A percentile compares a stretch with the other conserved stretches of the same genome.
Evolutionary conservation across 37 sponge, comb jelly and placozoan genomes (phyloP).

Genomic region (Halisarca cf. caerulea): DNA sequence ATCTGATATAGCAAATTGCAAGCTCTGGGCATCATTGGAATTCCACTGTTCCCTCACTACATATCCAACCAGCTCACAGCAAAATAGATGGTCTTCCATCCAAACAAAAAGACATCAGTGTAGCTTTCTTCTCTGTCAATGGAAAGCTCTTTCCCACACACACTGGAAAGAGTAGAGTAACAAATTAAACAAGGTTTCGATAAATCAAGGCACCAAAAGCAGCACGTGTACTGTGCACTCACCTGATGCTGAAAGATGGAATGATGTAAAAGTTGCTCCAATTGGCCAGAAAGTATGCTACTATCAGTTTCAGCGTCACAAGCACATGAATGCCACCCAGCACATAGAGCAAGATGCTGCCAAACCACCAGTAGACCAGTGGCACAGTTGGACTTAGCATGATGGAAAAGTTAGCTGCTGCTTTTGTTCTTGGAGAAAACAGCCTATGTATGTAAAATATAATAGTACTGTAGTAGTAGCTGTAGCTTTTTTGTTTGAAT

Average conservation of each 20-base stretch:
- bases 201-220: no score
- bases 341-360: constrained; percentile 21
- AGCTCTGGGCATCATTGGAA: no score
- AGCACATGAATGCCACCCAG: constrained; percentile 63
- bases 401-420: no score
- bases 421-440: not conserved
- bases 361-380: constrained; percentile 10
- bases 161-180: no score
- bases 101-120: constrained; percentile 40
- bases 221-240: no score
- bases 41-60: no score
- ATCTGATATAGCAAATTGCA: no score
- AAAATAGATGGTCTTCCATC: constrained; percentile 36
- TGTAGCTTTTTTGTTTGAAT: no score
- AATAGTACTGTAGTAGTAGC: not conserved
- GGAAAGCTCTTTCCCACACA: no score
- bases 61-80: no score
- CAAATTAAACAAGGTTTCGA: no score
- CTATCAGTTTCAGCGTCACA: constrained; percentile 48
- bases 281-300: constrained; percentile 66
- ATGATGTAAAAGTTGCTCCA: constrained; percentile 58
- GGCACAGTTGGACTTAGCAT: not conserved
- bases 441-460: not conserved
- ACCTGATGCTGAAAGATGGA: constrained; percentile 19
- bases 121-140: constrained; percentile 31